Percentiles rank a stretch among this genome's conserved stretches.
These are phyloP conservation scores for Orycteropus afer DNA, from an alignment of 2,113 vertebrate genomes.

Conservation along the genomic window DNA sequence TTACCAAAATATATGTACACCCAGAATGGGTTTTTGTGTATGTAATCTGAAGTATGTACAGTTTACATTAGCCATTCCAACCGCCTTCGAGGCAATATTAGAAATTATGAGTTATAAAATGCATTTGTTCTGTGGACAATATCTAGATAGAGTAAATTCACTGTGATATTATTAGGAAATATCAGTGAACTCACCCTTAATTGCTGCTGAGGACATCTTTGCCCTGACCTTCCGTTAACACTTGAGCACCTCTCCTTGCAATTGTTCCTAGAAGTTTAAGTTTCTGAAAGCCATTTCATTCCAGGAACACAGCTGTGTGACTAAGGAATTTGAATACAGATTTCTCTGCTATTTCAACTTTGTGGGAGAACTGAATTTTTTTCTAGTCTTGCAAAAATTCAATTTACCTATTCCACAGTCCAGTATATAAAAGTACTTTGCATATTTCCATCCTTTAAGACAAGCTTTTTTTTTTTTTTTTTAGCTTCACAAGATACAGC, in stretches of 20 bases:
- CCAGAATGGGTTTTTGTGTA: neutral
- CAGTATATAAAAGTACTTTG: neutral
- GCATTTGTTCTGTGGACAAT: neutral
- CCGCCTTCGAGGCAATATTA: neutral
- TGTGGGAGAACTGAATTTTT: neutral
- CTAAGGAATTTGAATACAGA: neutral
- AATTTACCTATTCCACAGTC: neutral
- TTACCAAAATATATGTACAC: neutral
- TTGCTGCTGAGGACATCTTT: neutral
- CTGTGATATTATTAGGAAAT: neutral
- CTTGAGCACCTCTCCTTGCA: neutral
- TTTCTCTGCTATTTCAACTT: neutral
- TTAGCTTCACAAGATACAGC: neutral
- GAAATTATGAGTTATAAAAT: constrained; percentile 5
- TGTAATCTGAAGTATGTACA: neutral
- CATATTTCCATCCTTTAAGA: neutral
- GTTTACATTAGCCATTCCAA: neutral
- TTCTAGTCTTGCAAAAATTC: neutral
- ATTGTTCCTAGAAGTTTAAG: neutral
- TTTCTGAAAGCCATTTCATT: neutral
- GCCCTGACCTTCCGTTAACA: neutral
- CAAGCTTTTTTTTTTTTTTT: no score
- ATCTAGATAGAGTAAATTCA: neutral
- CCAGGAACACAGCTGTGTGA: neutral
- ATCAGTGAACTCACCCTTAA: neutral